Conservation (phyloP, 35 echinoderm and acorn worm genomes). For the Eucidaris tribuloides region DNA sequence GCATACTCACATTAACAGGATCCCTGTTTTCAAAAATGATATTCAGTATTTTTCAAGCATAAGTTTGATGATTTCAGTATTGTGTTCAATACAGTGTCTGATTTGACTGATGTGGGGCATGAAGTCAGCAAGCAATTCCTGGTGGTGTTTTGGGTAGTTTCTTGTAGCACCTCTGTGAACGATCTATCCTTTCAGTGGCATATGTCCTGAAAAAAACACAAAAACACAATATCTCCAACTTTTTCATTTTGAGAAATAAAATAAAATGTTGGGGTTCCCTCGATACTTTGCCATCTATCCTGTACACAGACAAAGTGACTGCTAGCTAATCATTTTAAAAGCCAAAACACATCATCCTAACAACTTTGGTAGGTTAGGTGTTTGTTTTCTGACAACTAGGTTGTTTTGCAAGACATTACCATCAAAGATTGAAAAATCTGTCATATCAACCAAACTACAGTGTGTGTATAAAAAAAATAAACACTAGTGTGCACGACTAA, state of each 20-base stretch:
- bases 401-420: too few relatives aligned
- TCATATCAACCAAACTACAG: too few relatives aligned
- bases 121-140: slow-evolving; percentile 60
- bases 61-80: slow-evolving; percentile 76
- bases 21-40: slow-evolving; percentile 98
- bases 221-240: neutral
- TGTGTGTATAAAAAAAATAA: too few relatives aligned
- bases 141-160: slow-evolving; percentile 53
- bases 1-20: too few relatives aligned
- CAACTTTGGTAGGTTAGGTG: too few relatives aligned
- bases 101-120: slow-evolving; percentile 52
- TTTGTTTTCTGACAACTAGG: too few relatives aligned
- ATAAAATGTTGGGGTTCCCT: too few relatives aligned
- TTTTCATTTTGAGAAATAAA: neutral
- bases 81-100: slow-evolving; percentile 64
- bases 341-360: too few relatives aligned
- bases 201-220: slow-evolving; percentile 50
- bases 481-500: too few relatives aligned
- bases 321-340: neutral
- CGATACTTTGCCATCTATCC: neutral
- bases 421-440: too few relatives aligned
- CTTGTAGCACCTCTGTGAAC: slow-evolving; percentile 59
- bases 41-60: slow-evolving; percentile 67
- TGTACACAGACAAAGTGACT: neutral
- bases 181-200: slow-evolving; percentile 48